Evolutionary conservation across 53 echinoderm and acorn worm genomes (phyloP), one percentile per base, ranked within the genome.

Genomic region (Paracentrotus lividus): DNA sequence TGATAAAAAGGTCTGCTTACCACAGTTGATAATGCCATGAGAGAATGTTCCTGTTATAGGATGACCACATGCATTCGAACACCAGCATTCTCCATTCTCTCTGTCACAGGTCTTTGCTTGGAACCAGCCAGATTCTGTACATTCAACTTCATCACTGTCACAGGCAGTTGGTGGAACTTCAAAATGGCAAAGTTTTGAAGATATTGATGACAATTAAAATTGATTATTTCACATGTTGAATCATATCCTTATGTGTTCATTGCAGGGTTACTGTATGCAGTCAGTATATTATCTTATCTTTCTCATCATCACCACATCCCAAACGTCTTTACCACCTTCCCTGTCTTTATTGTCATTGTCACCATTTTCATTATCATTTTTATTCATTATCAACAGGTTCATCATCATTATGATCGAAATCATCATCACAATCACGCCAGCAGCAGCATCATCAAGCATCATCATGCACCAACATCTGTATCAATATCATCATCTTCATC

Each of bases 1-100:
- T n/a, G n/a, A n/a, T n/a, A n/a, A n/a, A n/a, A n/a, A n/a, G 40
- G 72, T 40, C 72, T 20, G 40, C 81, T 81, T 81, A 81, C 81
- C 81, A 47, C 81, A 81, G 44, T 47, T 24, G 8, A 81, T n/a
- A 26, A n/a, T 5, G 27, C 47, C 81, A 45, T 81, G 45, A 81
- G 81, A 81, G 47, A n/a, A 81, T n/a, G 44, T 81, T n/a, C 81
- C n/a, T 47, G 49, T 45, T 47, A 26, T 23, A n/a, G 47, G 26
- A 81, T 47, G 26, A 26, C 81, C 81, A 81, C 81, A 81, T 1
- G 10, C 45, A n/a, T 45, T 12, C 26, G 47, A 24, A 81, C 81
- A 81, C 81, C 81, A 81, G 27, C 81, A 81, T 14, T n/a, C 7
- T 44, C 81, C 81, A 47, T 8, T 49, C 27, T 45, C 81, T 14